phyloP scores from a whole-genome alignment of 2,797 vertebrate genomes.

The Muraenolepis orangiensis region DNA sequence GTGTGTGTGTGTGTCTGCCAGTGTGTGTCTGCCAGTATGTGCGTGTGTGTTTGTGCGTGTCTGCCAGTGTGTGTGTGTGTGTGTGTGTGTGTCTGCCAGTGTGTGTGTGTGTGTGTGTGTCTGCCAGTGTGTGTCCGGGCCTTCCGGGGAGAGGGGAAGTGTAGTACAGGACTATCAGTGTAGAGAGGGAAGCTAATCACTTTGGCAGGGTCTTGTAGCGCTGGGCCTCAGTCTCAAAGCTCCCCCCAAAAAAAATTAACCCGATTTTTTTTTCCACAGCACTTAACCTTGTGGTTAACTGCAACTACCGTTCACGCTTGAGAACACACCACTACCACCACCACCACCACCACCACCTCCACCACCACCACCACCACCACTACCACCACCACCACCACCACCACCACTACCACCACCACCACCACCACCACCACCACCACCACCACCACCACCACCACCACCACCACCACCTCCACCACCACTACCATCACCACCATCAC shows the following conservation, averaged over 20 bases:
- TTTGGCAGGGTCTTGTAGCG: constrained; percentile 62
- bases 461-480: neutral
- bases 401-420: constrained; percentile 24
- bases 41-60: no score
- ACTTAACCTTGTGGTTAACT: constrained; percentile 46
- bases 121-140: no score
- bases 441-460: constrained; percentile 12
- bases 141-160: no score
- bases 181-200: constrained; percentile 39
- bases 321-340: neutral
- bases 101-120: no score
- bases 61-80: no score
- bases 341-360: constrained; percentile 20
- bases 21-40: no score
- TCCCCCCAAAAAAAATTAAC: no score
- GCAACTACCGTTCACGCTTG: neutral
- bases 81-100: no score
- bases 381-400: constrained; percentile 28
- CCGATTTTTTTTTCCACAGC: constrained; percentile 51
- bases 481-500: constrained; percentile 38
- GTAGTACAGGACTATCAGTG: no score
- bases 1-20: no score
- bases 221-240: no score
- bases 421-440: constrained; percentile 25
- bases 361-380: neutral